phyloP scores from a whole-genome alignment of 2,797 vertebrate species.

The Discoglossus pictus region DNA sequence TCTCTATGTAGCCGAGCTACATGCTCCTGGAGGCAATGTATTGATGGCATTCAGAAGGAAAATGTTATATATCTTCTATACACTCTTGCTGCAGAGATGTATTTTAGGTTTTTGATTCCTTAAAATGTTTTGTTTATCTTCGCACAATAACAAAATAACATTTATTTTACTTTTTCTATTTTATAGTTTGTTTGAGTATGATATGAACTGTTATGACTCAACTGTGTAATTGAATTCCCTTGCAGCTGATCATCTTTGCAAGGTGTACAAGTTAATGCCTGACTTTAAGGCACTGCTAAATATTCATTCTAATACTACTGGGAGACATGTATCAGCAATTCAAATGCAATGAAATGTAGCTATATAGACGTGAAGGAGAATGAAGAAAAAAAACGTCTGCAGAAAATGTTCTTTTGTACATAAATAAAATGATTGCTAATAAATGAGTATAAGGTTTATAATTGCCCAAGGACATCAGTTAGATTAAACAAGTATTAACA shows the following conservation, averaged over 20 bases:
- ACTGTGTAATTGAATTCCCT: constrained; percentile 44
- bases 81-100: too few species aligned
- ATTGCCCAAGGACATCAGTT: constrained; percentile 6
- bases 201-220: constrained; percentile 43
- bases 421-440: constrained; percentile 20
- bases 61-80: too few species aligned
- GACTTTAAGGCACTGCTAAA: constrained; percentile 48
- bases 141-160: background rate
- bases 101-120: too few species aligned
- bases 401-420: constrained; percentile 11
- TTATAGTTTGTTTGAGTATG: constrained; percentile 30
- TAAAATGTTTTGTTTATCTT: background rate
- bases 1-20: too few species aligned
- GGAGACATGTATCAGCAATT: constrained; percentile 42
- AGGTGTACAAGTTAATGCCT: constrained; percentile 47
- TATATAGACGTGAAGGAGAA: constrained; percentile 12
- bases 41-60: too few species aligned
- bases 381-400: constrained; percentile 29
- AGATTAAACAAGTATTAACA: background rate
- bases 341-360: constrained; percentile 24
- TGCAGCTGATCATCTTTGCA: constrained; percentile 46
- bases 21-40: too few species aligned
- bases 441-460: background rate
- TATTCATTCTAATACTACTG: constrained; percentile 40
- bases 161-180: constrained; percentile 12